phyloP scores from a whole-genome alignment of 2,797 vertebrate genomes.

The Champsocephalus gunnari region DNA sequence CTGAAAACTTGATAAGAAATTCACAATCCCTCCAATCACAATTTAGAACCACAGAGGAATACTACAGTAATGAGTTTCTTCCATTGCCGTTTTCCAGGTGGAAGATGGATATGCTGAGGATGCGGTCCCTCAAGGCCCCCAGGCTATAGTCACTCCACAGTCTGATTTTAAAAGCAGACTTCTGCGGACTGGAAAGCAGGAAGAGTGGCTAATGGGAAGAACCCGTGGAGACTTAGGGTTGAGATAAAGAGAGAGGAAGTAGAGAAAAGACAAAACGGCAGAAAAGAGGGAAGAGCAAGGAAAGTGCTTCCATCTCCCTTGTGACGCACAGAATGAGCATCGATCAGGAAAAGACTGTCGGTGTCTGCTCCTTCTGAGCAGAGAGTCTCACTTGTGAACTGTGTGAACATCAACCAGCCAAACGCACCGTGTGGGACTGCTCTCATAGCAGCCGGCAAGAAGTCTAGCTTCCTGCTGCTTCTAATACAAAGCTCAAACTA shows the following conservation, averaged over 20 bases:
- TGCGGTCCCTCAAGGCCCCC: constrained; percentile 62
- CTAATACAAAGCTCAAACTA: constrained; percentile 7
- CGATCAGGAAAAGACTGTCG: constrained; percentile 65
- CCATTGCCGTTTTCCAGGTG: constrained; percentile 74
- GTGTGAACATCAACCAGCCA: constrained; percentile 67
- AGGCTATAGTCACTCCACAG: constrained; percentile 65
- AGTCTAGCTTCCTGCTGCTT: constrained; percentile 32
- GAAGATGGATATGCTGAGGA: constrained; percentile 69
- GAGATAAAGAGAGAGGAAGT: constrained; percentile 60
- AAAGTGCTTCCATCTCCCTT: constrained; percentile 70
- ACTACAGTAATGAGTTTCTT: constrained; percentile 78
- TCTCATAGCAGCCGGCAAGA: constrained; percentile 66
- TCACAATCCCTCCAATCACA: constrained; percentile 70
- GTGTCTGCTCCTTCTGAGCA: constrained; percentile 57
- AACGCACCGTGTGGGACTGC: constrained; percentile 50
- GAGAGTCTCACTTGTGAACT: constrained; percentile 57
- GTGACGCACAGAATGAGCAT: constrained; percentile 64
- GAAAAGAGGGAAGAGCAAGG: constrained; percentile 46
- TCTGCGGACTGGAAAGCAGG: constrained; percentile 62
- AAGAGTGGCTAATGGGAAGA: constrained; percentile 71
- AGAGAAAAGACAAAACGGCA: constrained; percentile 47
- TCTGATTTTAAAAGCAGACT: constrained; percentile 76
- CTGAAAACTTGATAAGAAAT: constrained; percentile 77
- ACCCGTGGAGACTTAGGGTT: constrained; percentile 56
- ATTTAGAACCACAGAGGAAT: constrained; percentile 78